Percentiles rank a stretch among this genome's conserved stretches.
Conservation (phyloP, 2,888 invertebrate species). For the Drosophila nr. medialis region DNA sequence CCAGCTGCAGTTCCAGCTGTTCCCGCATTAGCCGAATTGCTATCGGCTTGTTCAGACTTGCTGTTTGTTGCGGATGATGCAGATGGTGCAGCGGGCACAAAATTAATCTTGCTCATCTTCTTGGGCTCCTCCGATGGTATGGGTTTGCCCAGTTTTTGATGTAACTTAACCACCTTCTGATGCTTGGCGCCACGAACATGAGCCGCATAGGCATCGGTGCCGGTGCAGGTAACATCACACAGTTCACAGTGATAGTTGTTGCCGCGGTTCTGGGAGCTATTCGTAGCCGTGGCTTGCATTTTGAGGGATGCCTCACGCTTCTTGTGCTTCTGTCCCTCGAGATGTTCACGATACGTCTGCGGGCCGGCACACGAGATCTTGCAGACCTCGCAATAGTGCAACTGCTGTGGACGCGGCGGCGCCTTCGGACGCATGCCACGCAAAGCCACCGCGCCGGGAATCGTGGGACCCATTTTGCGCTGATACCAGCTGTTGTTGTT, state of each 20-base stretch:
- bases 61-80: conserved; percentile 23
- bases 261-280: conserved; percentile 87
- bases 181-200: conserved; percentile 99
- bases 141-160: conserved; percentile 98
- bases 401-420: conserved; percentile 95
- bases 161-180: conserved; percentile 98
- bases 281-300: conserved; percentile 88
- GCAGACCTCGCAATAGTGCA: conserved; percentile 99
- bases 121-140: conserved; percentile 98
- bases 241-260: conserved; percentile 93
- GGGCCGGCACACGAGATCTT: conserved; percentile 99
- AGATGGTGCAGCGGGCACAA: conserved; percentile 81
- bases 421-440: conserved; percentile 85
- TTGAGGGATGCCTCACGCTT: conserved; percentile 97
- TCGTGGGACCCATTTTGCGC: conserved; percentile 85
- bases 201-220: conserved; percentile 98
- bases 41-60: conserved; percentile 51
- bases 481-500: conserved; percentile 85
- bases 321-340: conserved; percentile 99
- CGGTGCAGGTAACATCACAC: conserved; percentile 99
- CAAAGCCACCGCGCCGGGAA: conserved; percentile 75
- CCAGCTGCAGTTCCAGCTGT: conserved; percentile 24
- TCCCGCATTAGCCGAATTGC: conserved; percentile 32
- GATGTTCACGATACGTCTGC: conserved; percentile 97
- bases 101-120: conserved; percentile 87